These are phyloP conservation scores for Mugil cephalus DNA, from an alignment of 2,113 vertebrate species.

Conservation along the genomic window DNA sequence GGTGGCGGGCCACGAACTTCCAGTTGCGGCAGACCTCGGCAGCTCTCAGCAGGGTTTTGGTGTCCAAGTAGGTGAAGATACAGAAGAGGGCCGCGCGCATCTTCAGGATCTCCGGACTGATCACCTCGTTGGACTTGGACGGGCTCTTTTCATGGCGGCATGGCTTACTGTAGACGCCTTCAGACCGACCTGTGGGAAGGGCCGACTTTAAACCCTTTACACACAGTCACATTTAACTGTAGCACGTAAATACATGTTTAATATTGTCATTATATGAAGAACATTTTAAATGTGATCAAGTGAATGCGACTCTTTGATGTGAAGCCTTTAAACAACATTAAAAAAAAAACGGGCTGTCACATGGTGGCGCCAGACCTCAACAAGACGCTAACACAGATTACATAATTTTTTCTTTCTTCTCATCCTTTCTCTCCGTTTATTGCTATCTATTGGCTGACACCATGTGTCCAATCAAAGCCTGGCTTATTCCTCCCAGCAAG, in stretches of 20 bases:
- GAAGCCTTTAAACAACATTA: no score
- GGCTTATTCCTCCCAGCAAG: constrained; percentile 50
- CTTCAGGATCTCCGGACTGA: constrained; percentile 98
- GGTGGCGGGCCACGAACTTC: constrained; percentile 97
- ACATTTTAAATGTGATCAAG: neutral
- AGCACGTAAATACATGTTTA: constrained; percentile 1
- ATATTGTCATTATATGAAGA: neutral
- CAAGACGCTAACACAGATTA: constrained; percentile 27
- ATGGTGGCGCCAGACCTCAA: constrained; percentile 71
- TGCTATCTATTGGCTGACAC: constrained; percentile 38
- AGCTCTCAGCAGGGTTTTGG: constrained; percentile 91
- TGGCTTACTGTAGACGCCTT: constrained; percentile 77
- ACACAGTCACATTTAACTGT: neutral
- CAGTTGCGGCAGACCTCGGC: constrained; percentile 97
- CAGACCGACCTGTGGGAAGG: constrained; percentile 74
- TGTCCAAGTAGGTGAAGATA: constrained; percentile 99
- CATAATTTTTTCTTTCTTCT: constrained; percentile 33
- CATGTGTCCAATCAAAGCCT: constrained; percentile 36
- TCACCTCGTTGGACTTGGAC: constrained; percentile 92
- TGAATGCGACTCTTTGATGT: no score
- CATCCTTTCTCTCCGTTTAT: constrained; percentile 27
- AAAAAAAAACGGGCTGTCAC: constrained; percentile 40
- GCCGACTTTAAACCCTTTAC: neutral
- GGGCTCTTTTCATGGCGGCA: constrained; percentile 90
- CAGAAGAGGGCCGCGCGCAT: constrained; percentile 97